A percentile compares a stretch with the other conserved stretches of the same genome.
Evolutionary conservation across 2,888 invertebrate genomes (phyloP).

Genomic region (Augochlorella aurata): DNA sequence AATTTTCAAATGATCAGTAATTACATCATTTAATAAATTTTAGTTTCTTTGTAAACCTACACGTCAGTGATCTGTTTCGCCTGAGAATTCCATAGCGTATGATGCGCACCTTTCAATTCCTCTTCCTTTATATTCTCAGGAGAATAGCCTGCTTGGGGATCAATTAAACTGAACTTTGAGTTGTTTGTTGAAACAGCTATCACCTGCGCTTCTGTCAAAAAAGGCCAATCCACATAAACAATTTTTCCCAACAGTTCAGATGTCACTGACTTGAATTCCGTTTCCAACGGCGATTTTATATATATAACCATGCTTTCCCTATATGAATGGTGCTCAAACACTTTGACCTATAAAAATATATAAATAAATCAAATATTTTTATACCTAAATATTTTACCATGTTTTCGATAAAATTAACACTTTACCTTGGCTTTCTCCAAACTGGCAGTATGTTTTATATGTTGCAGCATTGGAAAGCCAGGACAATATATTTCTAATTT

Average conservation of each 20-base stretch:
- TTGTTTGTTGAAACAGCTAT: conserved; percentile 85
- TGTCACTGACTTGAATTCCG: conserved; percentile 84
- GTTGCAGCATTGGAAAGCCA: conserved; percentile 96
- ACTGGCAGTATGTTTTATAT: conserved; percentile 89
- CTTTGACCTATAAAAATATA: conserved; percentile 87
- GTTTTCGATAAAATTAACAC: conserved; percentile 13
- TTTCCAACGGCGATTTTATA: conserved; percentile 82
- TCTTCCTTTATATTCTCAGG: conserved; percentile 63
- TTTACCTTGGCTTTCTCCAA: conserved; percentile 78
- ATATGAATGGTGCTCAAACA: conserved; percentile 93
- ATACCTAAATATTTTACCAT: too few species aligned
- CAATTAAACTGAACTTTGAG: conserved; percentile 49
- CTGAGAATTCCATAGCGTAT: conserved; percentile 76
- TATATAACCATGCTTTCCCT: conserved; percentile 92
- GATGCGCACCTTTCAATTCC: conserved; percentile 53
- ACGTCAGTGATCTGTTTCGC: conserved; percentile 84
- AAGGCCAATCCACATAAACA: conserved; percentile 95
- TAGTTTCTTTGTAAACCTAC: conserved; percentile 80
- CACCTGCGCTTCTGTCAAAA: conserved; percentile 92
- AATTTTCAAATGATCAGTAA: not conserved
- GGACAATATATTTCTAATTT: conserved; percentile 89
- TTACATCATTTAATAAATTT: not conserved
- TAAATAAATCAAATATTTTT: not conserved
- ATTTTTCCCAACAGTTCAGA: conserved; percentile 87
- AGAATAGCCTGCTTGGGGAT: conserved; percentile 9